phyloP scores from a whole-genome alignment of 2,888 invertebrate species.

The Netelia inedita region DNA sequence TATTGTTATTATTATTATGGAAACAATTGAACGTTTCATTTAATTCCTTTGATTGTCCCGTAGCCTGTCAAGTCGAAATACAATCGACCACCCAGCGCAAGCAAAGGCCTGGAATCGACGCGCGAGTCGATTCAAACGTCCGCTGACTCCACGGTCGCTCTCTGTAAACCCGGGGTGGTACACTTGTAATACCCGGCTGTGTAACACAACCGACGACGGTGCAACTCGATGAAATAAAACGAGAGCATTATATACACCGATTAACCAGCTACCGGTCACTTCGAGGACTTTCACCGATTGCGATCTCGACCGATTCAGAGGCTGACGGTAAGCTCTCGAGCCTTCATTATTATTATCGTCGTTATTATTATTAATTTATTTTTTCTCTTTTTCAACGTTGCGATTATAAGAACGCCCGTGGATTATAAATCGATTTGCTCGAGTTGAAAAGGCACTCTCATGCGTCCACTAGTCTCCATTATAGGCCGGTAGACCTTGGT shows the following conservation, averaged over 20 bases:
- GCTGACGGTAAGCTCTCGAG: slow-evolving; percentile 53
- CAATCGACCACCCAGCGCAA: not conserved
- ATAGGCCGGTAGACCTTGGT: slow-evolving; percentile 34
- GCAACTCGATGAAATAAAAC: slow-evolving; percentile 45
- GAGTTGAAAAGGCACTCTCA: slow-evolving; percentile 12
- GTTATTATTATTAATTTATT: slow-evolving; percentile 24
- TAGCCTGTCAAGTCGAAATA: not conserved
- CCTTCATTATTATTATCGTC: slow-evolving; percentile 50
- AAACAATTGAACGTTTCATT: too few relatives aligned
- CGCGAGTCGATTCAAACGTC: not conserved
- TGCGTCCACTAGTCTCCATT: slow-evolving; percentile 27
- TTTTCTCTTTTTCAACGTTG: not conserved
- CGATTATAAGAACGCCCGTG: slow-evolving; percentile 24
- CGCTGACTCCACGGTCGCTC: not conserved
- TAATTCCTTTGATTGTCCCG: too few relatives aligned
- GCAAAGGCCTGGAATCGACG: not conserved
- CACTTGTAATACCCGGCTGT: not conserved
- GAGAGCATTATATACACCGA: slow-evolving; percentile 38
- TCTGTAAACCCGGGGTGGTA: not conserved
- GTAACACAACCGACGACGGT: not conserved
- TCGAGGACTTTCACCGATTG: slow-evolving; percentile 63
- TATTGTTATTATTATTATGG: too few relatives aligned
- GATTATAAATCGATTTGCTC: slow-evolving; percentile 35
- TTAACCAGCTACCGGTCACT: slow-evolving; percentile 63
- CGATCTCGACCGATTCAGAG: slow-evolving; percentile 51